phyloP scores from a whole-genome alignment of 2,888 invertebrate genomes.

The Apodemia duryi region DNA sequence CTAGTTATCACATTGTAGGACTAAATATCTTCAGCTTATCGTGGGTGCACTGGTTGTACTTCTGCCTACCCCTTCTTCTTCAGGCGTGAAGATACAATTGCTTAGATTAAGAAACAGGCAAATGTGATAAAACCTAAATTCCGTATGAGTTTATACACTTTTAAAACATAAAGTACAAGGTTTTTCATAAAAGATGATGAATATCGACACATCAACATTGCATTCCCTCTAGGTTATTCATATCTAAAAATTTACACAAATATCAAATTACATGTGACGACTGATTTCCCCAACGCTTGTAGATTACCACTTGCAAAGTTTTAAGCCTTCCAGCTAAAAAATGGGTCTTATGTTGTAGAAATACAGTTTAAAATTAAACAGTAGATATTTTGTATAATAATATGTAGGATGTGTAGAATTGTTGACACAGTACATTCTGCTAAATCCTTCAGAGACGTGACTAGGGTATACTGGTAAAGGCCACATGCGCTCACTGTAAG shows the following conservation, averaged over 20 bases:
- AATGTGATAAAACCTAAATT: too few species aligned
- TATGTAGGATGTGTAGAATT: constrained; percentile 21
- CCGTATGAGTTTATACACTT: too few species aligned
- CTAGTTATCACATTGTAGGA: too few species aligned
- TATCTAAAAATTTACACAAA: background rate
- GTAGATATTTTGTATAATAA: background rate
- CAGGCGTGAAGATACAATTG: too few species aligned
- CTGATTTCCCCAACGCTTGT: background rate
- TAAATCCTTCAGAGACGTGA: constrained; percentile 33
- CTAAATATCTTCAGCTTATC: too few species aligned
- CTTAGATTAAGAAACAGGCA: too few species aligned
- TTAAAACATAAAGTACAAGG: too few species aligned
- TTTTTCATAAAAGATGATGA: too few species aligned
- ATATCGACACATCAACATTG: too few species aligned
- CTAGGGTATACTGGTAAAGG: constrained; percentile 23
- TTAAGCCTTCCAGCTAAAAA: background rate
- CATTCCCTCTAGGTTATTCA: background rate
- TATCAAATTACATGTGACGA: background rate
- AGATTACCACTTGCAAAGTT: background rate
- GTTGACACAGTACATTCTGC: constrained; percentile 33
- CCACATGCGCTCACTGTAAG: constrained; percentile 9
- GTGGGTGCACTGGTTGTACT: too few species aligned
- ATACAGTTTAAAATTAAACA: background rate
- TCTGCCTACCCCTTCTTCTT: too few species aligned
- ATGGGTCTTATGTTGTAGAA: background rate